Evolutionary conservation across 2,888 invertebrate genomes (phyloP), one percentile per base, ranked within the genome.

Genomic region (Linnaemya vulpina): DNA sequence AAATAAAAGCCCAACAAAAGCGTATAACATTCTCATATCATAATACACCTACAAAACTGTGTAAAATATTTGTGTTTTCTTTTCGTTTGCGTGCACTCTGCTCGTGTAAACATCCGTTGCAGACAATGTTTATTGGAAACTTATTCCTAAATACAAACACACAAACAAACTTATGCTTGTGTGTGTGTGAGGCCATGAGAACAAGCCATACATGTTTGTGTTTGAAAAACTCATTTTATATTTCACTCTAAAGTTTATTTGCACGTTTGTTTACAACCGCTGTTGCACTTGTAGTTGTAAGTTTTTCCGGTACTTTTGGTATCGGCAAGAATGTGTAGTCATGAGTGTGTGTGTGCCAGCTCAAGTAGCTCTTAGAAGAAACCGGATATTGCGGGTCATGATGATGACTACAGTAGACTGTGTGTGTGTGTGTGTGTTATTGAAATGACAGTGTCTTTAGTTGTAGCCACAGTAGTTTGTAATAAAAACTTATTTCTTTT

Each of bases 331-430:
- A 5, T 62, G 53, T 43, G 40, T n/a, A 0, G 30, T 2, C 11
- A 3, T 55, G 30, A 20, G 15, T 53, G 30, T 30, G 43, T 46
- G 30, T 46, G 35, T 22, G 46, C 38, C 13, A 55, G 20, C 38
- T 68, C 43, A 71, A 80, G 80, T 80, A 30, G 38, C 40, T 85
- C 35, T 86, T 71, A 15, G 40, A 77, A 85, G 86, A 82, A 85
- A 86, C 79, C 85, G 87, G 87, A 87, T 87, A 87, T 87, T 87
- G 87, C 82, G 86, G 87, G 84, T 84, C 85, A 78, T 70, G 71
- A 63, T 79, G 67, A 79, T 82, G 65, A 71, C 62, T 67, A 49
- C 76, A 67, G 22, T 75, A 60, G 51, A 4, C 5, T 35, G 35
- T 35, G 35, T 35, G 9, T 35, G 71, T 80, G 22, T 79, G 71